A percentile compares a stretch with the other conserved stretches of the same genome.
These are phyloP conservation scores for Cantharis rufa DNA, from an alignment of 2,888 invertebrate genomes.

Conservation along the genomic window DNA sequence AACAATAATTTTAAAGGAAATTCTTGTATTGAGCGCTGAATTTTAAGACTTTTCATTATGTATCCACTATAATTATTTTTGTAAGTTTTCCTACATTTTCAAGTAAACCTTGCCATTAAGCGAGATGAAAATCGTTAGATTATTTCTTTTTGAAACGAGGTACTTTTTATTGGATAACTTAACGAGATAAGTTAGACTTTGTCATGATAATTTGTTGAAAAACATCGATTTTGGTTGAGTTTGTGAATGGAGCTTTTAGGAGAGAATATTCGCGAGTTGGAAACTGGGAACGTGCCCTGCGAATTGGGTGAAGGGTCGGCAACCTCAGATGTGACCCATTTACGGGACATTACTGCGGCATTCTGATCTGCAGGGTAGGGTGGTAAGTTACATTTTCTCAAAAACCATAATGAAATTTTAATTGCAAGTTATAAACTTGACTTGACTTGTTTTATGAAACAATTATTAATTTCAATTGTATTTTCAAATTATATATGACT, in stretches of 20 bases:
- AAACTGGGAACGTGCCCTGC: constrained; percentile 19
- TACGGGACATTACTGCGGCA: constrained; percentile 20
- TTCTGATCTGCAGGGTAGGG: constrained; percentile 7
- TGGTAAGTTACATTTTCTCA: constrained; percentile 5
- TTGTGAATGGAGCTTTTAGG: constrained; percentile 14
- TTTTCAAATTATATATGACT: not conserved
- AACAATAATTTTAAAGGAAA: not conserved
- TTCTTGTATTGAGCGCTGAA: not conserved
- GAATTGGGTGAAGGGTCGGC: constrained; percentile 32
- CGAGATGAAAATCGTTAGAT: not conserved
- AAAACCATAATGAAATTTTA: not conserved
- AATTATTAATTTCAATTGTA: not conserved
- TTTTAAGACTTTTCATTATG: not conserved
- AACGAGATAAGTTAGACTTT: not conserved
- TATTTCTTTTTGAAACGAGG: not conserved
- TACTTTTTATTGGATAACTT: not conserved
- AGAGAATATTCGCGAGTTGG: constrained; percentile 20
- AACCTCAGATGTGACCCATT: constrained; percentile 32
- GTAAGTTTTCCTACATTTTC: not conserved
- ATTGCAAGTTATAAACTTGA: not conserved
- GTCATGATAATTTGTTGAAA: not conserved
- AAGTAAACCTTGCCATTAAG: too few relatives aligned
- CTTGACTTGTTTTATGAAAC: not conserved
- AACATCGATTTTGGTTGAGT: constrained; percentile 17
- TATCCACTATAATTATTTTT: not conserved